These are phyloP conservation scores for Phengaris alcon DNA, from an alignment of 2,888 invertebrate species.

Conservation along the genomic window DNA sequence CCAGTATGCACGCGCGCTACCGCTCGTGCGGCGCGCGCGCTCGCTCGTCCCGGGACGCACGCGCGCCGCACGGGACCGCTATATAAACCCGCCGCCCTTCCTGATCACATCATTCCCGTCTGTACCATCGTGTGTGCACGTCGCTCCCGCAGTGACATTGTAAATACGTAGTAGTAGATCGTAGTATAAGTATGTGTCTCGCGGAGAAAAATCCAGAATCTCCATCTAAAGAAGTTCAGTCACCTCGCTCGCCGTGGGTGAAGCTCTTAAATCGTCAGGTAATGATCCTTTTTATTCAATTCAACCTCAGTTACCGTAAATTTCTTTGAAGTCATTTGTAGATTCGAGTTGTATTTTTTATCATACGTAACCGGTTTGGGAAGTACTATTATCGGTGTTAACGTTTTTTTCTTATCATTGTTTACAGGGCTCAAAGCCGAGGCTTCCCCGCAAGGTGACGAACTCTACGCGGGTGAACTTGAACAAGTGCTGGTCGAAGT, in stretches of 20 bases:
- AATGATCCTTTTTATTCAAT: slow-evolving; percentile 44
- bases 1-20: slow-evolving; percentile 66
- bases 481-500: slow-evolving; percentile 82
- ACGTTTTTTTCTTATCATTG: slow-evolving; percentile 43
- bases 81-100: slow-evolving; percentile 72
- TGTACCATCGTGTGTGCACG: slow-evolving; percentile 63
- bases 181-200: slow-evolving; percentile 76
- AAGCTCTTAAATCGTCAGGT: slow-evolving; percentile 79
- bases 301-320: slow-evolving; percentile 30
- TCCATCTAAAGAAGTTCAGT: slow-evolving; percentile 63
- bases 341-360: not conserved
- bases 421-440: slow-evolving; percentile 78
- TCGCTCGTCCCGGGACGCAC: slow-evolving; percentile 52
- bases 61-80: slow-evolving; percentile 47
- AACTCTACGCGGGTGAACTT: slow-evolving; percentile 81
- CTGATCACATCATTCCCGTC: slow-evolving; percentile 72
- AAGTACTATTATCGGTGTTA: slow-evolving; percentile 22
- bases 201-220: slow-evolving; percentile 70
- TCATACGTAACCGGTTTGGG: not conserved
- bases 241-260: slow-evolving; percentile 79
- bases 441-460: slow-evolving; percentile 78
- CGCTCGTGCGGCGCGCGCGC: slow-evolving; percentile 66
- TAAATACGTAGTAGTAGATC: slow-evolving; percentile 71
- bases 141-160: slow-evolving; percentile 57
- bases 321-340: not conserved